phyloP scores from a whole-genome alignment of 2,888 invertebrate species.

The Athrips mouffetella region DNA sequence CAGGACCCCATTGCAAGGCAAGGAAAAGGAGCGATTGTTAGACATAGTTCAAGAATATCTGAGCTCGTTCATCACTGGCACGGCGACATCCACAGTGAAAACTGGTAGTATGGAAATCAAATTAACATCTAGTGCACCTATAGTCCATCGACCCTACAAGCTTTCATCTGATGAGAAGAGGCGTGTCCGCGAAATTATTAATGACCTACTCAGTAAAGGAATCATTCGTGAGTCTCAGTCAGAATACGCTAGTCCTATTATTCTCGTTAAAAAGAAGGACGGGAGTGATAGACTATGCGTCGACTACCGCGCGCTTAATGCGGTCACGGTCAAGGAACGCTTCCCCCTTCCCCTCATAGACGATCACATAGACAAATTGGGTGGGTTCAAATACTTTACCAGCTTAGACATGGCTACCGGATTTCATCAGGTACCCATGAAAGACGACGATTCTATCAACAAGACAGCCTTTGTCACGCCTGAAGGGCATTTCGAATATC shows the following conservation, averaged over 20 bases:
- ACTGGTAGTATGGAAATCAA: conserved; percentile 24
- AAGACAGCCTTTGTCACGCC: not conserved
- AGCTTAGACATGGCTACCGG: not conserved
- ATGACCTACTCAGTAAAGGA: conserved; percentile 20
- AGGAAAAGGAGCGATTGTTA: conserved; percentile 16
- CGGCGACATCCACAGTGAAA: conserved; percentile 23
- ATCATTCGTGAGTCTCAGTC: conserved; percentile 26
- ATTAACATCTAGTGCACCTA: conserved; percentile 11
- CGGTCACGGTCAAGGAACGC: conserved; percentile 15
- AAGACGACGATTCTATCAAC: not conserved
- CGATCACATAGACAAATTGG: conserved; percentile 19
- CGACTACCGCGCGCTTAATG: conserved; percentile 18
- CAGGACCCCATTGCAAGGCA: conserved; percentile 18
- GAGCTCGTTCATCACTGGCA: conserved; percentile 16
- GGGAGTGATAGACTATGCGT: conserved; percentile 22
- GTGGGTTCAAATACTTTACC: not conserved
- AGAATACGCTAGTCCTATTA: conserved; percentile 21
- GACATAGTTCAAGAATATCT: conserved; percentile 18
- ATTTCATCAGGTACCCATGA: not conserved
- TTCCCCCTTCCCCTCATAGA: conserved; percentile 20
- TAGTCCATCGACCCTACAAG: conserved; percentile 22
- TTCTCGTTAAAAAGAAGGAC: conserved; percentile 27
- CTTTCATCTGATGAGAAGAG: conserved; percentile 20
- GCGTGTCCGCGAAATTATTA: conserved; percentile 17
- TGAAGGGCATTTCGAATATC: conserved; percentile 2